Base-by-base conservation (phyloP, 2,888 invertebrate species). In the Gandaritis pyraliata region DNA sequence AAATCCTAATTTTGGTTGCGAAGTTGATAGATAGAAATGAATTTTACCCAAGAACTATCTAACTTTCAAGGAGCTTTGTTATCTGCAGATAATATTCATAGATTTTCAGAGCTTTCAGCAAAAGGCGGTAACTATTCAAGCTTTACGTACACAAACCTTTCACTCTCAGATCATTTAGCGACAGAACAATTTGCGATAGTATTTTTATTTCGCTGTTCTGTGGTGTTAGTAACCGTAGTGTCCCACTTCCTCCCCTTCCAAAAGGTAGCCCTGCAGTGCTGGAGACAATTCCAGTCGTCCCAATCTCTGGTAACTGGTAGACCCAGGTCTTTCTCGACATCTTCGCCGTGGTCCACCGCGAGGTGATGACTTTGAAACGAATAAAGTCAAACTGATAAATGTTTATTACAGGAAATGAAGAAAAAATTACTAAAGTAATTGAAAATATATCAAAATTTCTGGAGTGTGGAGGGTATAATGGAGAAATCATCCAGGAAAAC, bases 21-120 rank as follows among this genome's bases (percentile, higher is more conserved):
- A n/a, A n/a, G 33, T 1, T 33, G 33, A 33, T 7, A 10, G 10
- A 1, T 8, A 33, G 8, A 33, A 62, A 85, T 88, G 87, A 85
- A 91, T 71, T 88, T 87, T 65, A 85, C 85, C 46, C 79, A 81
- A 23, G 86, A 86, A 53, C 69, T 91, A 61, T 78, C 80, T 23
- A 78, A 85, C 15, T 85, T 91, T 70, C 90, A 91, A 77, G 91
- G 91, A 43, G 76, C 82, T 15, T 72, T 90, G 30, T 73, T 88
- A 67, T 87, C 90, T 33, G 80, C 85, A 6, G 85, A 90, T 62
- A 85, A 86, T 66, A 75, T 80, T 39, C 73, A 86, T 64, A 65
- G 76, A 36, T 88, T 90, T 76, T 77, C 83, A 13, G 80, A 74
- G 69, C 65, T 91, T 54, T 77, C 80, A 50, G 80, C 82, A 12